Evolutionary conservation across 2,888 invertebrate genomes (phyloP).

Genomic region (Harpalus rubripes): DNA sequence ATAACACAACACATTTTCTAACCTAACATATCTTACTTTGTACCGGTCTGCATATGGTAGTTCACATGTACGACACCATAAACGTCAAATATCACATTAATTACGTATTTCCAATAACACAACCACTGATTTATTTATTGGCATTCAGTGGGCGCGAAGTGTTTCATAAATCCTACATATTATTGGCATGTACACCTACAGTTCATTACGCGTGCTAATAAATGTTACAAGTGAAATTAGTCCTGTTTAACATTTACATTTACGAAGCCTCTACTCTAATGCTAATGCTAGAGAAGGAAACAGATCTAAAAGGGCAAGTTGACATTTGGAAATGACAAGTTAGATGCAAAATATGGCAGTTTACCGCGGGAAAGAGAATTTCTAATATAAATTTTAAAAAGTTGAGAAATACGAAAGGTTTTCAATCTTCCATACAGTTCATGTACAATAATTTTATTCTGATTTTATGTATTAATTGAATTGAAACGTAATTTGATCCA

Average conservation of each 20-base stretch:
- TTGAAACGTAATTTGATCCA: no score
- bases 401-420: no score
- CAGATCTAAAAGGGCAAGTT: not conserved
- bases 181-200: not conserved
- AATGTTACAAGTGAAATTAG: not conserved
- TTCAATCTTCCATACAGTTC: no score
- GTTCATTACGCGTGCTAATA: not conserved
- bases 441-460: no score
- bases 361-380: no score
- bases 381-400: no score
- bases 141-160: not conserved
- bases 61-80: not conserved
- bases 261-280: not conserved
- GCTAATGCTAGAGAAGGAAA: not conserved
- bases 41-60: no score
- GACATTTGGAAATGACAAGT: no score
- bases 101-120: not conserved
- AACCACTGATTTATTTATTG: not conserved
- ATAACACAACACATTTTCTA: no score
- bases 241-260: not conserved
- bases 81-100: not conserved
- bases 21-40: no score
- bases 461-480: no score
- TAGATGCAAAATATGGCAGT: no score
- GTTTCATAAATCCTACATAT: constrained; percentile 5